These are phyloP conservation scores for Eledona agricola DNA, from an alignment of 2,888 invertebrate genomes.

Conservation along the genomic window DNA sequence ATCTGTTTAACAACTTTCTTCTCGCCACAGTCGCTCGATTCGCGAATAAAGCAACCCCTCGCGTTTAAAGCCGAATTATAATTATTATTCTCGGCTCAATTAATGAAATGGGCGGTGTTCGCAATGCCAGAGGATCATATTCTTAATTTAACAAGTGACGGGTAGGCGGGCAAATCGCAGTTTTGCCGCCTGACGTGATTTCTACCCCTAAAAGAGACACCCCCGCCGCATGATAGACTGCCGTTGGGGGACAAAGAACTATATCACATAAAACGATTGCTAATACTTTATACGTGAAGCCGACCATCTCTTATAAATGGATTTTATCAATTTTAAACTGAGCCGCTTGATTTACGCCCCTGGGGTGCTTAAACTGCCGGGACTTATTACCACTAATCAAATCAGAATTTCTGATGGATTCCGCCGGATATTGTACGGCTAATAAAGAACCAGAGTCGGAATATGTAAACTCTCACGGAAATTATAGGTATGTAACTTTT, in stretches of 20 bases:
- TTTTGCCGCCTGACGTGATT: conserved; percentile 61
- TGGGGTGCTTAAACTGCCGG: conserved; percentile 17
- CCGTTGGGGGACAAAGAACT: conserved; percentile 56
- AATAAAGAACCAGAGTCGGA: no score
- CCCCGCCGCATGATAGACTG: conserved; percentile 59
- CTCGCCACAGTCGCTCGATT: no score
- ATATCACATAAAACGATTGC: conserved; percentile 61
- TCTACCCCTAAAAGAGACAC: conserved; percentile 36
- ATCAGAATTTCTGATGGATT: conserved; percentile 19
- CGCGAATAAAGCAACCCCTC: conserved; percentile 5
- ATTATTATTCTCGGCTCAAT: conserved; percentile 49
- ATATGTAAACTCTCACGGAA: no score
- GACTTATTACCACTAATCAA: conserved; percentile 30
- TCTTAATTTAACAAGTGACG: conserved; percentile 61
- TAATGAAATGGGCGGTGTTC: conserved; percentile 47
- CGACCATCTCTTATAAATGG: conserved; percentile 63
- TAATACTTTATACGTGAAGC: conserved; percentile 64
- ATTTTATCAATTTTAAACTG: conserved; percentile 63
- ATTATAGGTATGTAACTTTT: no score
- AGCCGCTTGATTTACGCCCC: conserved; percentile 56
- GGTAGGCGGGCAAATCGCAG: conserved; percentile 57
- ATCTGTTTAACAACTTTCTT: conserved; percentile 1
- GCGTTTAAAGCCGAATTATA: conserved; percentile 51
- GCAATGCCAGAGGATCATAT: conserved; percentile 54
- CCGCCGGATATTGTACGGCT: no score